Percentiles rank a stretch among this genome's conserved stretches.
phyloP scores from a whole-genome alignment of 2,797 vertebrate species.

The Mus spretus region DNA sequence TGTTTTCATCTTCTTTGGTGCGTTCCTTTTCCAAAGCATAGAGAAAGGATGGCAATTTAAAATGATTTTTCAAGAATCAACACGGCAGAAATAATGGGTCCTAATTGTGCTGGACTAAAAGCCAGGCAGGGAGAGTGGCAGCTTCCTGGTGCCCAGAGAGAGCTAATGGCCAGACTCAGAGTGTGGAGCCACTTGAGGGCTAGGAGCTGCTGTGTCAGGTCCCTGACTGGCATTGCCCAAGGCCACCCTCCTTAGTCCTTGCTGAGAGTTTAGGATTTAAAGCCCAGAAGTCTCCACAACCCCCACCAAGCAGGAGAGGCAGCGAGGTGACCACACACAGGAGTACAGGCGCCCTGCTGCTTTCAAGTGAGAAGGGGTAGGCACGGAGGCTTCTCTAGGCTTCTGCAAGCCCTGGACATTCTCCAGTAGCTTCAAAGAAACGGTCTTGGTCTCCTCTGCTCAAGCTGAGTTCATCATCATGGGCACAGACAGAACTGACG shows the following conservation, averaged over 20 bases:
- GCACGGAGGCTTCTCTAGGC: background rate
- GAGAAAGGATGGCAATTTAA: constrained; percentile 80
- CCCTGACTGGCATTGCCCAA: background rate
- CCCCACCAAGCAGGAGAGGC: background rate
- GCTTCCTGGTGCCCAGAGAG: constrained; percentile 62
- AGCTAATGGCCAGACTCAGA: constrained; percentile 69
- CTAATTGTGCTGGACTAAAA: constrained; percentile 79
- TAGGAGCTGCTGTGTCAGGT: constrained; percentile 34
- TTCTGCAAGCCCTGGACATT: background rate
- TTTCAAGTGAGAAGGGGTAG: background rate
- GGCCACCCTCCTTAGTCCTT: background rate
- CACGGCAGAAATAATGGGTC: constrained; percentile 81
- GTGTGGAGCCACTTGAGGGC: constrained; percentile 32
- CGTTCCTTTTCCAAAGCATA: constrained; percentile 84
- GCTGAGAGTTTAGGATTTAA: background rate
- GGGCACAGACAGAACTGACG: background rate
- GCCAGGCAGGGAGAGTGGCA: constrained; percentile 60
- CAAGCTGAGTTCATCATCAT: background rate
- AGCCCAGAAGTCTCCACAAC: background rate
- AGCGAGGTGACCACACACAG: background rate
- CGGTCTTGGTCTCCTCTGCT: background rate
- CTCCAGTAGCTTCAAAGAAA: background rate
- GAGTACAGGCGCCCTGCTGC: background rate
- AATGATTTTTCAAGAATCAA: constrained; percentile 84
- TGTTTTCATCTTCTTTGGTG: constrained; percentile 86